Base-by-base conservation (phyloP, 2,888 invertebrate species). In the Netelia inedita region DNA sequence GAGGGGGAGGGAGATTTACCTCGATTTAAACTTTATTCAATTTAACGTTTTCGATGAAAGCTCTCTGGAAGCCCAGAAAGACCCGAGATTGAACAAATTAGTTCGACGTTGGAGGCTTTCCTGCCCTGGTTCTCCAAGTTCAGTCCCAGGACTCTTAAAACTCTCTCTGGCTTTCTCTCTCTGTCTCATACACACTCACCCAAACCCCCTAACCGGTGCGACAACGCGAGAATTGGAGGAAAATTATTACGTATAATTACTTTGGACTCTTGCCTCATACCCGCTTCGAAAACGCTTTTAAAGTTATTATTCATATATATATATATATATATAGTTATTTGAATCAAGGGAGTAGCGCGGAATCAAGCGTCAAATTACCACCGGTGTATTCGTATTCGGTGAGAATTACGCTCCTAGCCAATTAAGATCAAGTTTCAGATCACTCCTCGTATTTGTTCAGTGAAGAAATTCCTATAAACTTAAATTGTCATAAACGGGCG, bases 391-490 rank as follows among this genome's bases (percentile, higher is more conserved):
- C 5, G 28, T 6, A 28, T 0, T 28, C 28, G 28, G 28, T 5
- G 28, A 28, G 5, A 28, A 28, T 28, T 28, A 28, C 11, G 28
- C 28, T 61, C 28, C 14, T 28, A n/a, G 28, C 2, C 28, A 61
- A 28, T 61, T 28, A 28, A 28, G n/a, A 61, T 61, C 28, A 0
- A 61, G 61, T 28, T 11, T 28, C 10, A 28, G 35, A 28, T 16
- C n/a, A 28, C 28, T 28, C 61, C 2, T 61, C 28, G 28, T 61
- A n/a, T 61, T 61, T 28, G 14, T 61, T 61, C 28, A 61, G 28
- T 14, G 9, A 28, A 28, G 11, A 35, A 61, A 19, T 10, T 28
- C 14, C 2, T 14, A 28, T 61, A 61, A 61, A 28, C 14, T 61
- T n/a, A 28, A 61, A 61, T 61, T 61, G 59, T 61, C 14, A 28